phyloP scores from a whole-genome alignment of 2,888 invertebrate species.

The Tenthredo mesomela region DNA sequence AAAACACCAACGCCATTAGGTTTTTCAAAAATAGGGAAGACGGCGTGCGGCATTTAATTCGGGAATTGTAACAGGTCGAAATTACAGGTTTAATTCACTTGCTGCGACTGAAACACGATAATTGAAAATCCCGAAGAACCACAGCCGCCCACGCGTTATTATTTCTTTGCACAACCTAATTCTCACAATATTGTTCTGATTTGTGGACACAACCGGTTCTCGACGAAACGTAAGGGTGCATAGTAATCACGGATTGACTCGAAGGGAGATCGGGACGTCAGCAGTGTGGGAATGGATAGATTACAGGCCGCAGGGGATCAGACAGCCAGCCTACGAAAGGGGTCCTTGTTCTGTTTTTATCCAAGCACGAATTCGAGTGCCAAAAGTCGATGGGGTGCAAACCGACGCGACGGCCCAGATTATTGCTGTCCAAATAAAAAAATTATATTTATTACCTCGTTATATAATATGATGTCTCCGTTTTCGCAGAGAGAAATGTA shows the following conservation, averaged over 20 bases:
- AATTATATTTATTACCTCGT: not conserved
- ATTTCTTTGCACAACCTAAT: conserved; percentile 24
- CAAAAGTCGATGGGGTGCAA: conserved; percentile 66
- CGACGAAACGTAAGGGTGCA: conserved; percentile 70
- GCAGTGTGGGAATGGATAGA: conserved; percentile 73
- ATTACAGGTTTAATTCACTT: conserved; percentile 7
- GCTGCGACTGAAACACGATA: not conserved
- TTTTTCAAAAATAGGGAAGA: conserved; percentile 4
- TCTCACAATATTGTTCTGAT: conserved; percentile 71
- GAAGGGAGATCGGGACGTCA: conserved; percentile 66
- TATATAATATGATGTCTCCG: not conserved
- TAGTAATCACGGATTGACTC: conserved; percentile 74
- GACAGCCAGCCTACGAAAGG: conserved; percentile 62
- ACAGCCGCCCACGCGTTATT: not conserved
- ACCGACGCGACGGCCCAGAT: not conserved
- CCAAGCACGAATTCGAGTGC: conserved; percentile 70
- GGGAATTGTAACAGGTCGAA: not conserved
- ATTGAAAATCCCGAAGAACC: not conserved
- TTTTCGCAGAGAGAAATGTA: not conserved
- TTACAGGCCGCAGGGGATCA: conserved; percentile 74
- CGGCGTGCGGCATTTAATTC: not conserved
- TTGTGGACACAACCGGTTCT: conserved; percentile 59
- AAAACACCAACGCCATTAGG: not conserved
- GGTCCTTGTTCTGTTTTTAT: conserved; percentile 65
- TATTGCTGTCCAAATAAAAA: not conserved